phyloP scores from a whole-genome alignment of 2,888 invertebrate species.

The Cistogaster globosa region DNA sequence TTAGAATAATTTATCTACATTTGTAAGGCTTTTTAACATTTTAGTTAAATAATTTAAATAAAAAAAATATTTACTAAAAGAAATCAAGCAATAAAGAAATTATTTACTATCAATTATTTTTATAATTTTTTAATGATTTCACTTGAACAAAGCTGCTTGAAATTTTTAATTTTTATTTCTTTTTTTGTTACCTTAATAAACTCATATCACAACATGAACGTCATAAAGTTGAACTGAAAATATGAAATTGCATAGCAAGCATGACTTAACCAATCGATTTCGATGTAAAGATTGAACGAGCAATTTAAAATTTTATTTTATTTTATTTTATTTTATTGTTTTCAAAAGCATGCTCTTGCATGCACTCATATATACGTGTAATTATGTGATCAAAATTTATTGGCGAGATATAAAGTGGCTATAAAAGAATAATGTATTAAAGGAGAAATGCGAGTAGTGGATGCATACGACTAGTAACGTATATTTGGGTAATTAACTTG shows the following conservation, averaged over 20 bases:
- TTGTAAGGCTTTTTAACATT: no score
- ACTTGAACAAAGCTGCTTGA: no score
- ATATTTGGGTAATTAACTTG: slow-evolving; percentile 68
- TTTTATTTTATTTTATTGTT: neutral
- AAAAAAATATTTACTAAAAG: no score
- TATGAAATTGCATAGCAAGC: slow-evolving; percentile 7
- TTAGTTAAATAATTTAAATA: no score
- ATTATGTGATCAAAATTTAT: slow-evolving; percentile 56
- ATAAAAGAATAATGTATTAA: slow-evolving; percentile 26
- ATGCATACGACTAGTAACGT: slow-evolving; percentile 1
- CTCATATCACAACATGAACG: no score
- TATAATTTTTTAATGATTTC: no score
- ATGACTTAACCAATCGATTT: slow-evolving; percentile 9
- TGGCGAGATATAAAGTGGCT: slow-evolving; percentile 44
- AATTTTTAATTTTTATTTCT: no score
- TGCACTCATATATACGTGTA: slow-evolving; percentile 3
- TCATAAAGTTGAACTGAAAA: neutral
- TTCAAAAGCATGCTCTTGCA: neutral
- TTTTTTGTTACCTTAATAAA: no score
- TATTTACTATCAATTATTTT: no score
- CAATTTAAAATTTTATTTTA: slow-evolving; percentile 29
- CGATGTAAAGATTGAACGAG: slow-evolving; percentile 1
- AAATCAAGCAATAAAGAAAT: no score
- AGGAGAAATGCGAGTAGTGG: neutral
- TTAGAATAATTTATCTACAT: no score